phyloP scores from a whole-genome alignment of 1,140 invertebrate species.

The Papilio polytes region DNA sequence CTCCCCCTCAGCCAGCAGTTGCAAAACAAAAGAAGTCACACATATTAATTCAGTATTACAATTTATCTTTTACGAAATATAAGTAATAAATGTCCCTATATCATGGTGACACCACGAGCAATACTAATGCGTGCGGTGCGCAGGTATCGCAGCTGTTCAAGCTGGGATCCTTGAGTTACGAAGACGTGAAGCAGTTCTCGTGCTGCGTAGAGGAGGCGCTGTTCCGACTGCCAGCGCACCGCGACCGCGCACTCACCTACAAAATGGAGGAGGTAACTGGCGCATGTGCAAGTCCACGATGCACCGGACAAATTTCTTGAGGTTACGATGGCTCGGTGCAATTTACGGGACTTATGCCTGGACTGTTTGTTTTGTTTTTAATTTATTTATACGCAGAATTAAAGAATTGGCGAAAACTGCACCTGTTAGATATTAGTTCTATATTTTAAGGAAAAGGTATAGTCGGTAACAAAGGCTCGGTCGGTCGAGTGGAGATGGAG shows the following conservation, averaged over 20 bases:
- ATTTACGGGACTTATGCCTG: no score
- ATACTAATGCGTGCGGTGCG: neutral
- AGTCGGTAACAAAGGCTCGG: no score
- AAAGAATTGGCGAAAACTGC: no score
- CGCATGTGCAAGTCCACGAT: constrained; percentile 86
- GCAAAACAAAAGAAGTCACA: no score
- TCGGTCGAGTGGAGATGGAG: no score
- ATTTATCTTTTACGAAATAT: neutral
- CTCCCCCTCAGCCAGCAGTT: no score
- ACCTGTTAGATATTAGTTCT: no score
- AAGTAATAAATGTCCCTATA: no score
- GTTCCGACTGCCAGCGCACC: constrained; percentile 92
- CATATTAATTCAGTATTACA: no score
- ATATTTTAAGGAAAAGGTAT: no score
- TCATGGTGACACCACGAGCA: neutral
- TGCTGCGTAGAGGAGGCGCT: constrained; percentile 95
- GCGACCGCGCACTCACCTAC: constrained; percentile 96
- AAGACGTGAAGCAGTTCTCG: constrained; percentile 96
- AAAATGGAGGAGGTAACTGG: constrained; percentile 96
- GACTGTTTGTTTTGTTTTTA: no score
- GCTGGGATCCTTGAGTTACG: constrained; percentile 94
- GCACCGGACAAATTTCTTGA: neutral
- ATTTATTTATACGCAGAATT: no score
- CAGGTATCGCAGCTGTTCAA: constrained; percentile 98
- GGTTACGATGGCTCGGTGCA: neutral